Evolutionary conservation across 2,797 vertebrate species (phyloP).

Genomic region (Cossypha niveicapilla): DNA sequence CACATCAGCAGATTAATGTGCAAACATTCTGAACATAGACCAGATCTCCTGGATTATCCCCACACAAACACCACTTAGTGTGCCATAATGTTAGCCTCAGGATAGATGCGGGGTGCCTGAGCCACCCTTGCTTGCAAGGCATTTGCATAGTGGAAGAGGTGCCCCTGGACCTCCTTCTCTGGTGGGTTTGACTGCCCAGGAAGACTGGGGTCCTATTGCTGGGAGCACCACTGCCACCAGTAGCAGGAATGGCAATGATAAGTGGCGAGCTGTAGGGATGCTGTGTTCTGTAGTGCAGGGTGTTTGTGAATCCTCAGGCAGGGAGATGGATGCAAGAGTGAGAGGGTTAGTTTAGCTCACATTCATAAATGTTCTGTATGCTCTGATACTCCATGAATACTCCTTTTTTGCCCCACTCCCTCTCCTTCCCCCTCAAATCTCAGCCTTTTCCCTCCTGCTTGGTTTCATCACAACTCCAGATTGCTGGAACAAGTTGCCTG

Average conservation of each 20-base stretch:
- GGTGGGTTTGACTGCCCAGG: background rate
- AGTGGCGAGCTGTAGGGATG: accelerated
- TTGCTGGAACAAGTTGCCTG: constrained; percentile 61
- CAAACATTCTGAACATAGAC: background rate
- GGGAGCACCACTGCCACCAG: background rate
- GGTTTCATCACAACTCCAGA: constrained; percentile 68
- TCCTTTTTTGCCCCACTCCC: accelerated
- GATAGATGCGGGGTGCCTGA: accelerated
- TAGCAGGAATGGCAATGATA: background rate
- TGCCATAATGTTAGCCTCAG: background rate
- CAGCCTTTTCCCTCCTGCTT: constrained; percentile 33
- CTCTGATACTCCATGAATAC: background rate
- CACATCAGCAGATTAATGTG: background rate
- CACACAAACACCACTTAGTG: background rate
- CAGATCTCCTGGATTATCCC: background rate
- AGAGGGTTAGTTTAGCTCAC: background rate
- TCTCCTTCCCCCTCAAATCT: background rate
- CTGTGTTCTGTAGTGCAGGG: background rate
- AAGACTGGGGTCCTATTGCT: background rate
- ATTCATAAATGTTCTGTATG: background rate
- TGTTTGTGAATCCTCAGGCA: background rate
- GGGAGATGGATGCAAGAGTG: accelerated
- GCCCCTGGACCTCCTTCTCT: background rate
- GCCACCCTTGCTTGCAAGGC: background rate
- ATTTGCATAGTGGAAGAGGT: background rate